Percentiles rank a stretch among this genome's conserved stretches.
Conservation (phyloP, 2,888 invertebrate genomes). For the Neoitamus cyanurus region DNA sequence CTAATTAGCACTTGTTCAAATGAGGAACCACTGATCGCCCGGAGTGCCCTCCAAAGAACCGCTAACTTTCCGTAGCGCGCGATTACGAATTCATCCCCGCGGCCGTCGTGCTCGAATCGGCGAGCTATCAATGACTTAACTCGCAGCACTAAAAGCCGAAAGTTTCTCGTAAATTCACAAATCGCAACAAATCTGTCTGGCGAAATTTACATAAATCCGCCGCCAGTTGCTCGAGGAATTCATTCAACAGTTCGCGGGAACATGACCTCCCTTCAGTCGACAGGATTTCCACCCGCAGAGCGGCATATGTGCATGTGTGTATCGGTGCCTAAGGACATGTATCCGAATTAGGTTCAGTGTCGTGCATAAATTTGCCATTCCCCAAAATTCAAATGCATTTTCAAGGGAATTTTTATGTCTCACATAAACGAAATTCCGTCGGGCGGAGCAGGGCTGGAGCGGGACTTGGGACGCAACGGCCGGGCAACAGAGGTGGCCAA, state of each 20-base stretch:
- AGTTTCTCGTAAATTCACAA: slow-evolving; percentile 54
- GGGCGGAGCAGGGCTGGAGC: not conserved
- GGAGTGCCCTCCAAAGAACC: not conserved
- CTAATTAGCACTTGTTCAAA: not conserved
- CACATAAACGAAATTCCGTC: slow-evolving; percentile 22
- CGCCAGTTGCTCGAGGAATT: slow-evolving; percentile 49
- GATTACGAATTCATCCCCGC: slow-evolving; percentile 16
- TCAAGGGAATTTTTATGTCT: slow-evolving; percentile 34
- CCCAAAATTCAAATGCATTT: slow-evolving; percentile 36
- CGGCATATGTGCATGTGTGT: slow-evolving; percentile 35
- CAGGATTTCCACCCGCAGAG: slow-evolving; percentile 16
- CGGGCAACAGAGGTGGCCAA: not conserved
- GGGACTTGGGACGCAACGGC: not conserved
- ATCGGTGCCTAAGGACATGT: slow-evolving; percentile 37
- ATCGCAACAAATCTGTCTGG: slow-evolving; percentile 56
- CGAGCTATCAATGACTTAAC: slow-evolving; percentile 32
- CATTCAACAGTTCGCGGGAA: slow-evolving; percentile 50
- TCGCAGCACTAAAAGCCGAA: slow-evolving; percentile 14
- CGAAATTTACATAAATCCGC: slow-evolving; percentile 56
- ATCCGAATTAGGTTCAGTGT: slow-evolving; percentile 43
- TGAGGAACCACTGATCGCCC: not conserved
- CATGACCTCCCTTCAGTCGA: slow-evolving; percentile 42
- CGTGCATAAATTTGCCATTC: slow-evolving; percentile 43
- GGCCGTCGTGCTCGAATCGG: not conserved
- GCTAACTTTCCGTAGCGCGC: not conserved